phyloP scores from a whole-genome alignment of 2,113 vertebrate species.

The Ictidomys tridecemlineatus region DNA sequence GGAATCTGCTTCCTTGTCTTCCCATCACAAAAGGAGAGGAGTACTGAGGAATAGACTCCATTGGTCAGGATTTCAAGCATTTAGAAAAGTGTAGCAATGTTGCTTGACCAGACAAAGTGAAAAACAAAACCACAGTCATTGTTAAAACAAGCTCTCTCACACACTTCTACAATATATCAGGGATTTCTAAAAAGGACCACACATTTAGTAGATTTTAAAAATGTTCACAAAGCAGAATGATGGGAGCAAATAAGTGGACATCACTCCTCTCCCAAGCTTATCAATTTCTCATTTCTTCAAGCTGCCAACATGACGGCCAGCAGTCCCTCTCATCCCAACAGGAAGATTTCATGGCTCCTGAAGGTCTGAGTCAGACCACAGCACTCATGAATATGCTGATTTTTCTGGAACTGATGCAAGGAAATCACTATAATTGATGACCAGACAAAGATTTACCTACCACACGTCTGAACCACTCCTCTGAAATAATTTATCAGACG shows the following conservation, averaged over 20 bases:
- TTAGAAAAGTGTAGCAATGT: constrained; percentile 11
- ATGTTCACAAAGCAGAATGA: not conserved
- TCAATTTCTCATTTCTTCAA: not conserved
- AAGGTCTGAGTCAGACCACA: constrained; percentile 52
- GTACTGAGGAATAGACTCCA: not conserved
- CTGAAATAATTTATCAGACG: constrained; percentile 14
- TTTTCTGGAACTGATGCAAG: constrained; percentile 17
- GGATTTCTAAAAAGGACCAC: constrained; percentile 7
- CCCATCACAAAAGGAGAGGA: constrained; percentile 44
- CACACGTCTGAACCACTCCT: not conserved
- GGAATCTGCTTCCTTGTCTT: constrained; percentile 52
- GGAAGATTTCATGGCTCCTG: constrained; percentile 41
- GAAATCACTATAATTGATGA: constrained; percentile 49
- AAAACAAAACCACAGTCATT: constrained; percentile 55
- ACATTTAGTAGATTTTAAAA: not conserved
- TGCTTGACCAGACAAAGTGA: not conserved
- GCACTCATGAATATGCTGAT: constrained; percentile 65
- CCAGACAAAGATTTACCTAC: not conserved
- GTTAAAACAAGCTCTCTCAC: constrained; percentile 53
- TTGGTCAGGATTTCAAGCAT: constrained; percentile 18
- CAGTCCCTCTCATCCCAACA: not conserved
- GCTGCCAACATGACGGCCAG: not conserved
- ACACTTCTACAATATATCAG: not conserved
- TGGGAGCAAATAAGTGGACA: not conserved
- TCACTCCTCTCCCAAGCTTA: not conserved